phyloP scores from a whole-genome alignment of 2,888 invertebrate species.

The Lapara coniferarum region DNA sequence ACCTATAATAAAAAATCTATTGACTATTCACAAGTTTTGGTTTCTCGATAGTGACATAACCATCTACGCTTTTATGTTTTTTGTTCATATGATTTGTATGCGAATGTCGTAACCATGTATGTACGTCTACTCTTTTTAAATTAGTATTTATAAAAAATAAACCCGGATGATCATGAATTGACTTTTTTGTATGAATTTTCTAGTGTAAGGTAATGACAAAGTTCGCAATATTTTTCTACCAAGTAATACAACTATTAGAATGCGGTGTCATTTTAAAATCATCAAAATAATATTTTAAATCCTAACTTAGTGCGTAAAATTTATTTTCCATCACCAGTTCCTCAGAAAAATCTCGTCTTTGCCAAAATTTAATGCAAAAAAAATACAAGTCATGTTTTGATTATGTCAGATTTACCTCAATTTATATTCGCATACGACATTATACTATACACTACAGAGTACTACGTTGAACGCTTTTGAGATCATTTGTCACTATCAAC shows the following conservation, averaged over 20 bases:
- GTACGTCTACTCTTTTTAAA: neutral
- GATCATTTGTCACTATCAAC: constrained; percentile 27
- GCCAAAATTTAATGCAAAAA: neutral
- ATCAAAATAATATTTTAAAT: no score
- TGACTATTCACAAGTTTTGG: neutral
- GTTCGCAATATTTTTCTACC: no score
- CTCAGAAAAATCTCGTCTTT: neutral
- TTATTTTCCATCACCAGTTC: no score
- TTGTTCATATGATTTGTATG: neutral
- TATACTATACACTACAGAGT: neutral
- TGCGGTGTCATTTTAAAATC: no score
- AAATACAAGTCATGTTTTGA: neutral
- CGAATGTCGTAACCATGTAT: neutral
- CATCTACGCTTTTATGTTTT: neutral
- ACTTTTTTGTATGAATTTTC: neutral
- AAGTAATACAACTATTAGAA: no score
- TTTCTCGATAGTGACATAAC: neutral
- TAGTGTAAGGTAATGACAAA: neutral
- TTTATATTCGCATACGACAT: constrained; percentile 17
- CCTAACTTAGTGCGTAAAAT: no score
- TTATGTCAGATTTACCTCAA: constrained; percentile 13
- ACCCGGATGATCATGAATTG: neutral
- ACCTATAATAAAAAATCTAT: neutral
- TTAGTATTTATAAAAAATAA: neutral
- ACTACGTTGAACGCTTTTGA: constrained; percentile 11